phyloP scores from a whole-genome alignment of 2,797 vertebrate genomes.

The Hemitrygon akajei region DNA sequence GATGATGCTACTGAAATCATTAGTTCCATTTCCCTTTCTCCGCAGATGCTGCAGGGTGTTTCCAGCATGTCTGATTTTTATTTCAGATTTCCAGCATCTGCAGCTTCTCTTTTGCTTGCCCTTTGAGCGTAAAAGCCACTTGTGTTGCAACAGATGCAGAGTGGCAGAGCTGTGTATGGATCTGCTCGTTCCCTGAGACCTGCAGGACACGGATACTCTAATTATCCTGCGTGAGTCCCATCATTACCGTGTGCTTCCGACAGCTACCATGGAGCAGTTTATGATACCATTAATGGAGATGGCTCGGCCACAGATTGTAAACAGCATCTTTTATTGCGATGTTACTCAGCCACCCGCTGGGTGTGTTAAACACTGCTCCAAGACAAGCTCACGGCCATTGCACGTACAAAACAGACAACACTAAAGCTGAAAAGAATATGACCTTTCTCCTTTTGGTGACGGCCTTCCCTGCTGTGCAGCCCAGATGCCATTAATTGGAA shows the following conservation, averaged over 20 bases:
- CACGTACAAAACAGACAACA: neutral
- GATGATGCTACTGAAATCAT: no score
- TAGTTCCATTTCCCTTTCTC: no score
- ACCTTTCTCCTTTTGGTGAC: neutral
- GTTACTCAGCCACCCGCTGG: slow-evolving; percentile 3
- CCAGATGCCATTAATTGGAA: slow-evolving; percentile 13
- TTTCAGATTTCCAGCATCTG: no score
- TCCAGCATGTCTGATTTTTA: no score
- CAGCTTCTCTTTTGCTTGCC: no score
- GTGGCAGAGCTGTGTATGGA: neutral
- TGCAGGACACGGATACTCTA: neutral
- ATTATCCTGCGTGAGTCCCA: slow-evolving; percentile 4
- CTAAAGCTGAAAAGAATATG: neutral
- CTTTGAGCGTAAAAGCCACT: neutral
- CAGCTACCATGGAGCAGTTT: neutral
- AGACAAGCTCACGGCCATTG: neutral
- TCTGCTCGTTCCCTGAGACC: neutral
- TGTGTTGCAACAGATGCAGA: neutral
- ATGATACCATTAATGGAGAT: slow-evolving; percentile 8
- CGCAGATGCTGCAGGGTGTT: no score
- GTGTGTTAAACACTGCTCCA: neutral
- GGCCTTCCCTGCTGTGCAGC: neutral
- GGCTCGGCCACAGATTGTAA: neutral
- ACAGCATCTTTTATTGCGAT: neutral
- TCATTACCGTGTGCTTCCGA: neutral